A percentile compares a stretch with the other conserved stretches of the same genome.
These are phyloP conservation scores for Anhinga anhinga DNA, from an alignment of 2,113 vertebrate species.

Conservation along the genomic window DNA sequence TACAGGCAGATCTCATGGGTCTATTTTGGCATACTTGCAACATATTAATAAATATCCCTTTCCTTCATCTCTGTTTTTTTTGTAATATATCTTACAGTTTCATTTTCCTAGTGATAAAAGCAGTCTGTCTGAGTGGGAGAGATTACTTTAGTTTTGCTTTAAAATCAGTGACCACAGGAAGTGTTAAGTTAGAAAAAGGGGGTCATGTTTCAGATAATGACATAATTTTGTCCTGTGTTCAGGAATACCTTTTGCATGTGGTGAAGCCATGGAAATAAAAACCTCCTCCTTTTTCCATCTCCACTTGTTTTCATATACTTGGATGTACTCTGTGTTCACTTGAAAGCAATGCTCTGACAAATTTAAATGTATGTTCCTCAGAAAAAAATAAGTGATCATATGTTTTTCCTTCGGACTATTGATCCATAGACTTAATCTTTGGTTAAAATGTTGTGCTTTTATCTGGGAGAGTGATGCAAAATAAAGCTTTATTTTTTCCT, in stretches of 20 bases:
- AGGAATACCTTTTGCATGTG: background rate
- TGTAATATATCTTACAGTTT: background rate
- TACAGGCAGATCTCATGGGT: background rate
- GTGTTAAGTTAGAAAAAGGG: background rate
- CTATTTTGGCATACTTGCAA: background rate
- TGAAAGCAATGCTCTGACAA: background rate
- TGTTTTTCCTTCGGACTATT: background rate
- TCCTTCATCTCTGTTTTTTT: background rate
- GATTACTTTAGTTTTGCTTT: background rate
- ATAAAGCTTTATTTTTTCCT: background rate
- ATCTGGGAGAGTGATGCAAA: background rate
- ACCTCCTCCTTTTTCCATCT: background rate
- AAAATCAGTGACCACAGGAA: background rate
- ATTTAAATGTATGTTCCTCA: background rate
- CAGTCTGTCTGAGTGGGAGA: background rate
- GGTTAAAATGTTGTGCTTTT: background rate
- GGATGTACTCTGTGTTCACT: background rate
- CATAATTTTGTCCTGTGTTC: background rate
- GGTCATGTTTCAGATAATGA: background rate
- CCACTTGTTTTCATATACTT: background rate
- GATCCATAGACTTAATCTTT: background rate
- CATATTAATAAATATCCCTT: background rate
- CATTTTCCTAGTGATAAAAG: background rate
- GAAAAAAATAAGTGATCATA: background rate
- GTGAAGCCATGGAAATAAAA: background rate